Evolutionary conservation across 2,888 invertebrate species (phyloP).

Genomic region (Dynastes tityus): DNA sequence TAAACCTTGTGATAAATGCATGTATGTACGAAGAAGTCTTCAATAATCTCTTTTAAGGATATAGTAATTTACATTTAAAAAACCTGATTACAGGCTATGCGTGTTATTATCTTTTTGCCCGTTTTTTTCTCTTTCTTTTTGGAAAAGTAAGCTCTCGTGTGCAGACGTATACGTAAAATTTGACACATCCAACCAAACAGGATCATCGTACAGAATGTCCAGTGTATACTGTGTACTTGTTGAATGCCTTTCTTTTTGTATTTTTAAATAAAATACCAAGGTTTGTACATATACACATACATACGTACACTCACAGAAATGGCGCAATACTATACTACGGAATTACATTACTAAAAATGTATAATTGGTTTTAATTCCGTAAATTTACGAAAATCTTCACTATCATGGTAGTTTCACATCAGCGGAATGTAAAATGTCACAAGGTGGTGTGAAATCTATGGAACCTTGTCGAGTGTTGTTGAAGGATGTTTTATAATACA

Average conservation of each 20-base stretch:
- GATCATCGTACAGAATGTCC: background rate
- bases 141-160: background rate
- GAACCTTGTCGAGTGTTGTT: too few relatives aligned
- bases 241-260: background rate
- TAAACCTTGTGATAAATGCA: slow-evolving; percentile 10
- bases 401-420: too few relatives aligned
- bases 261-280: background rate
- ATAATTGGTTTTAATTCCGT: too few relatives aligned
- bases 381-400: too few relatives aligned
- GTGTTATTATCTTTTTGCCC: background rate
- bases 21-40: slow-evolving; percentile 25
- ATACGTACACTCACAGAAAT: background rate
- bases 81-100: slow-evolving; percentile 48
- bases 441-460: too few relatives aligned
- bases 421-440: too few relatives aligned
- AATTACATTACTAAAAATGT: too few relatives aligned
- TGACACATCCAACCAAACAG: slow-evolving; percentile 20
- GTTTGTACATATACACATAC: background rate
- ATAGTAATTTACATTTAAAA: slow-evolving; percentile 48
- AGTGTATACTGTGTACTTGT: background rate
- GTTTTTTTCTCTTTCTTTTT: background rate
- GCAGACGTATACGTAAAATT: slow-evolving; percentile 12
- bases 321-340: background rate
- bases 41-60: slow-evolving; percentile 46
- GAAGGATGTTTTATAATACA: too few relatives aligned